Evolutionary conservation across 2,113 vertebrate genomes (phyloP).

Genomic region (Cyprinodon variegatus): DNA sequence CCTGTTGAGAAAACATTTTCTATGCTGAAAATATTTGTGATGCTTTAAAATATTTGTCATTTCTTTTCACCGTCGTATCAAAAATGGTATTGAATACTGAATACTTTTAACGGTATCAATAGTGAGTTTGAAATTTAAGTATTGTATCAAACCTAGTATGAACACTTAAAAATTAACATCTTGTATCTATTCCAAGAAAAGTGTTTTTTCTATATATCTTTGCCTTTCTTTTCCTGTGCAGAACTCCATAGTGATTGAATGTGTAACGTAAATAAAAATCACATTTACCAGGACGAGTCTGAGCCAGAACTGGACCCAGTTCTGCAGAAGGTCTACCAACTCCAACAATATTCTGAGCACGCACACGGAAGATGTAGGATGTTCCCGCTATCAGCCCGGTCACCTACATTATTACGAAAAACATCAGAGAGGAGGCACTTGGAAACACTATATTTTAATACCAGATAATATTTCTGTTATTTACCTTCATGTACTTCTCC

Average conservation of each 20-base stretch:
- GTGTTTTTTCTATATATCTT: conserved; percentile 1
- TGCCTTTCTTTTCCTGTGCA: conserved; percentile 9
- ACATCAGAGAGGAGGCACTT: not conserved
- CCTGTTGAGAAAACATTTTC: too few relatives aligned
- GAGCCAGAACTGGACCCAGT: conserved; percentile 86
- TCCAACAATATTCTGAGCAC: conserved; percentile 90
- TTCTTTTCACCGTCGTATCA: too few relatives aligned
- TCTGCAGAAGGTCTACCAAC: conserved; percentile 87
- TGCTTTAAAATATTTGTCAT: too few relatives aligned
- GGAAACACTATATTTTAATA: conserved; percentile 1
- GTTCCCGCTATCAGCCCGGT: conserved; percentile 82
- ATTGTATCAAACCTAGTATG: too few relatives aligned
- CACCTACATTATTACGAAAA: conserved; percentile 77
- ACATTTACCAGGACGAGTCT: conserved; percentile 89
- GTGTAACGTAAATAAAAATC: conserved; percentile 30
- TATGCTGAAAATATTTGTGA: too few relatives aligned
- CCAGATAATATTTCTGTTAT: conserved; percentile 1
- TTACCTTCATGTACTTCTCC: conserved; percentile 88
- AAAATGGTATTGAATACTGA: too few relatives aligned
- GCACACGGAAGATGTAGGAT: conserved; percentile 88
- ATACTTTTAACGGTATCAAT: too few relatives aligned
- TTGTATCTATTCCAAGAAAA: not conserved
- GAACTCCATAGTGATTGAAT: conserved; percentile 14
- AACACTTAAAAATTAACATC: not conserved
- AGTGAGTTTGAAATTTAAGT: too few relatives aligned